Evolutionary conservation across 2,888 invertebrate species (phyloP).

Genomic region (Drosophila stalkeri): DNA sequence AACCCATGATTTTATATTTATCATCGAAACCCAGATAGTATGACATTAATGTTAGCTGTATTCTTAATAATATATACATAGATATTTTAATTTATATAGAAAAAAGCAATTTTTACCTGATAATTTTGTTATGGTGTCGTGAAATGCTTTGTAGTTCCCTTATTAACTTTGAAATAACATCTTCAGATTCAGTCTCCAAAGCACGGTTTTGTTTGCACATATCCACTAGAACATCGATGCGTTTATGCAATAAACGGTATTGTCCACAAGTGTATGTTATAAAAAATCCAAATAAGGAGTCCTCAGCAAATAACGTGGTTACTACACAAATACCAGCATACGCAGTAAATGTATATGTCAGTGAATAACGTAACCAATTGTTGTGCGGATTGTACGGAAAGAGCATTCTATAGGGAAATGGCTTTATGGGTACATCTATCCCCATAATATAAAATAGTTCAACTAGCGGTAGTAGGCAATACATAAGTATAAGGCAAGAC

Average conservation of each 20-base stretch:
- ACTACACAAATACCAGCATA: constrained; percentile 84
- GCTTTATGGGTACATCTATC: constrained; percentile 59
- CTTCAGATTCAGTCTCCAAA: constrained; percentile 1
- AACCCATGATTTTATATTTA: no score
- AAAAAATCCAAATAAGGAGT: constrained; percentile 84
- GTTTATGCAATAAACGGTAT: constrained; percentile 80
- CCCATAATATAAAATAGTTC: constrained; percentile 67
- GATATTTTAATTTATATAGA: not conserved
- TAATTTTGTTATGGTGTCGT: constrained; percentile 77
- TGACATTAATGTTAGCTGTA: no score
- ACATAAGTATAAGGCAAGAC: constrained; percentile 82
- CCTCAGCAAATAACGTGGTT: constrained; percentile 84
- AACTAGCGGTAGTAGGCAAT: constrained; percentile 82
- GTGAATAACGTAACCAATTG: constrained; percentile 70
- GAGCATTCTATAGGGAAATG: constrained; percentile 85
- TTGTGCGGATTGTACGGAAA: constrained; percentile 83
- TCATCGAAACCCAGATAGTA: no score
- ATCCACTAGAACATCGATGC: constrained; percentile 69
- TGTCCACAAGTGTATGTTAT: constrained; percentile 84
- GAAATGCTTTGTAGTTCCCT: constrained; percentile 69
- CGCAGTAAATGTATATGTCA: constrained; percentile 83
- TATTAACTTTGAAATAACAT: constrained; percentile 51
- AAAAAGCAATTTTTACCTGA: constrained; percentile 66
- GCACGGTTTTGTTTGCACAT: not conserved
- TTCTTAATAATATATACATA: no score